Evolutionary conservation across 2,888 invertebrate species (phyloP), one percentile per base, ranked within the genome.

Genomic region (Cartodere bifasciata): DNA sequence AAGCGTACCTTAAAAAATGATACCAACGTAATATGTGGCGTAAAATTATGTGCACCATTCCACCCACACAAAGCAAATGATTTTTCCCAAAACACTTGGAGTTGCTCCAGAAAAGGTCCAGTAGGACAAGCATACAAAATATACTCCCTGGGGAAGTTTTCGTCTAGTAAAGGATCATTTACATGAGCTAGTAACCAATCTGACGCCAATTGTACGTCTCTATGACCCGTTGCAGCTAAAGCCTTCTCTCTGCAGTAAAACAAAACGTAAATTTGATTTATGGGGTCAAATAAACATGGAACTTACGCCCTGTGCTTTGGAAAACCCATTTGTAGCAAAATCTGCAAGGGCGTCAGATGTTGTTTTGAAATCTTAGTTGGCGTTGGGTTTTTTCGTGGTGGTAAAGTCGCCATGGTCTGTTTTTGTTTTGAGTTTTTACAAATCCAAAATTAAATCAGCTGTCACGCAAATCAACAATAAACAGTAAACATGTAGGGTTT

Each of bases 161-260:
- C 72, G 55, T 91, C 87, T 28, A 91, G 63, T 12, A 72, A 70
- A 0, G 80, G 70, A 60, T 91, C 91, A 51, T 84, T 81, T 1
- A 88, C 85, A 53, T 91, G 91, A 4, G 87, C 85, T 36, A 90
- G 56, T 7, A 91, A 63, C 91, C 90, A 91, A 53, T 90, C 88
- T 1, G 86, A 84, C 5, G 90, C 90, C 37, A 87, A 64, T 56
- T 88, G 86, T 14, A 87, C 83, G 38, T 86, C 84, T 35, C 82
- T 69, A 55, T 88, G 78, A 11, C 90, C 90, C 3, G 90, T 91
- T 6, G 88, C 87, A 10, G 88, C 86, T 37, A 91, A 59, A 4
- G 90, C 88, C 54, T 88, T 91, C 53, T 87, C 78, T 23, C 88
- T 88, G 52, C 2, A 17, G 4, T 13, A 32, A 9, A 15, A 28